Evolutionary conservation across 1,140 invertebrate species (phyloP), one percentile per base, ranked within the genome.

Genomic region (Drosophila obscura): DNA sequence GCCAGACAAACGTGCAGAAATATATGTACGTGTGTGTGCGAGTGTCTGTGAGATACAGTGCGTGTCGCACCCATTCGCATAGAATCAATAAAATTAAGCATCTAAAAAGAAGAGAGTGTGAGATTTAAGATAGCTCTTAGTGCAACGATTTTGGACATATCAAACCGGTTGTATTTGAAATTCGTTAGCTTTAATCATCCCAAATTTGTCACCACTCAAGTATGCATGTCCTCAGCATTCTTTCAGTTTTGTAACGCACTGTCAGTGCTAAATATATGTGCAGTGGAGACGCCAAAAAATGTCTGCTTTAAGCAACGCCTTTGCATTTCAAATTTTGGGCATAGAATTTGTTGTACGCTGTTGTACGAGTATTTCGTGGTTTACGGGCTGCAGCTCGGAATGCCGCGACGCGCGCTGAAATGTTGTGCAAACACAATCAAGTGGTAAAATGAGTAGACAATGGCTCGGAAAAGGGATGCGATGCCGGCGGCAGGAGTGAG

Each of bases 391-490:
- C 53, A 62, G 35, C 43, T 31, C 15, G n/a, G 51, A 57, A 55
- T 57, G 43, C 28, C 66, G 58, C 60, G 68, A 45, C 49, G 53
- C 50, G 59, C 19, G 49, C 67, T 59, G 56, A 68, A 66, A 66
- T 82, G 60, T 78, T 76, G 66, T 56, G 71, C 71, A 88, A 82
- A 85, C 75, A 88, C 66, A 78, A 85, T 78, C 55, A 81, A 87
- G 74, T 81, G 79, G 75, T 71, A 76, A 88, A 88, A 79, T 85
- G 75, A 79, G 83, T 75, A 75, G 81, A 85, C 81, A 84, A 85
- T 77, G 61, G 63, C 22, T 63, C 64, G 35, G 43, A 45, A 50
- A 58, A 66, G 49, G 56, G 50, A 24, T 39, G 55, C 22, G 3
- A 24, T 39, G 55, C 15, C 55, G 39, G 63, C 19, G 50, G 22